Percentiles rank a stretch among this genome's conserved stretches.
phyloP scores from a whole-genome alignment of 2,113 vertebrate genomes.

The Pygoscelis adeliae region DNA sequence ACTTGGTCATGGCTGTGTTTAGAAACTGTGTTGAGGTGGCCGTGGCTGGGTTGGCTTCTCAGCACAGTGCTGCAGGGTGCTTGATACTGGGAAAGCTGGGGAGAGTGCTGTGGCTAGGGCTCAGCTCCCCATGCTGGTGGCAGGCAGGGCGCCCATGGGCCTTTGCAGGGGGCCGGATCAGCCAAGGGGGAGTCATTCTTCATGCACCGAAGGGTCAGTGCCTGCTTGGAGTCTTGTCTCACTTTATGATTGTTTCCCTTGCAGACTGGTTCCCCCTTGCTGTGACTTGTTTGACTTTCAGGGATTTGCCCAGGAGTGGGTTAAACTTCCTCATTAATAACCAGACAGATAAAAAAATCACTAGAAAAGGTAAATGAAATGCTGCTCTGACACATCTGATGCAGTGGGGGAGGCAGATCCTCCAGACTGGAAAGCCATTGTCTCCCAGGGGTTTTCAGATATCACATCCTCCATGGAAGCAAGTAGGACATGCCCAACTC shows the following conservation, averaged over 20 bases:
- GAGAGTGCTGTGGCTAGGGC: not conserved
- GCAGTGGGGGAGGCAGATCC: conserved; percentile 4
- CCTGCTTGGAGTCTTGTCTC: not conserved
- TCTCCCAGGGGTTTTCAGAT: conserved; percentile 45
- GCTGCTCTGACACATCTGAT: conserved; percentile 56
- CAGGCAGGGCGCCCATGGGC: not conserved
- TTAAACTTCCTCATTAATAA: conserved; percentile 56
- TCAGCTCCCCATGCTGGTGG: not conserved
- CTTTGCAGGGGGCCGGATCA: not conserved
- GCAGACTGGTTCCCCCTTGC: not conserved
- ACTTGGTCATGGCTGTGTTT: not conserved
- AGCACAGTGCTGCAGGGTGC: not conserved
- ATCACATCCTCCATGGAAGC: not conserved
- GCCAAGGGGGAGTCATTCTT: not conserved
- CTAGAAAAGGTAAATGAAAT: conserved; percentile 48
- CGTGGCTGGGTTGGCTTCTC: not conserved
- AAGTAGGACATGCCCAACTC: not conserved
- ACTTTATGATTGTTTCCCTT: not conserved
- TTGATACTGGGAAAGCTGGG: not conserved
- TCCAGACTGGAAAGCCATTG: conserved; percentile 4
- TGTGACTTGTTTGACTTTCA: not conserved
- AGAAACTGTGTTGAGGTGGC: not conserved
- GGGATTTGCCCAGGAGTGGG: not conserved
- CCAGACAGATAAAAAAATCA: conserved; percentile 40
- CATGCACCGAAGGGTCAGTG: not conserved